These are phyloP conservation scores for Phrynocephalus forsythii DNA, from an alignment of 2,797 vertebrate genomes.

Conservation along the genomic window DNA sequence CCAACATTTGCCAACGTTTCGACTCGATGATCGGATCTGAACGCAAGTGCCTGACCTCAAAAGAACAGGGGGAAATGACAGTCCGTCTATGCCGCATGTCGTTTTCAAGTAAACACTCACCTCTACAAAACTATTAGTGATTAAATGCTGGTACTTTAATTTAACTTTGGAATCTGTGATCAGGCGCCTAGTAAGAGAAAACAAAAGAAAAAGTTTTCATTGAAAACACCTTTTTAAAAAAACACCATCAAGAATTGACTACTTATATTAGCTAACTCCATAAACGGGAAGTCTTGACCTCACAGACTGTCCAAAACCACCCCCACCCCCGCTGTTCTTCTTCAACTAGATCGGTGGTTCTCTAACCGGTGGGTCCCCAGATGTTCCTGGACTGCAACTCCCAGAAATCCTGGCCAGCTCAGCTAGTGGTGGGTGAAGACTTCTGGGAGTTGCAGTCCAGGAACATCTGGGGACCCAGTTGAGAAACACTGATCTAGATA, in stretches of 20 bases:
- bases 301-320: background rate
- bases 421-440: too few relatives aligned
- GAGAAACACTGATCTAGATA: too few relatives aligned
- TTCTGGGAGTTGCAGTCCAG: too few relatives aligned
- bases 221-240: constrained; percentile 1
- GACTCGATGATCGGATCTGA: too few relatives aligned
- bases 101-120: constrained; percentile 81
- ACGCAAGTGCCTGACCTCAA: background rate
- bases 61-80: background rate
- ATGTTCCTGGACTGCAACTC: too few relatives aligned
- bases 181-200: constrained; percentile 88
- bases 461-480: too few relatives aligned
- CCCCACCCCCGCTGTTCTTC: too few relatives aligned
- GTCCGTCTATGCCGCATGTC: constrained; percentile 6
- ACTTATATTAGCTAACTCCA: background rate
- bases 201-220: constrained; percentile 52
- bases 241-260: background rate
- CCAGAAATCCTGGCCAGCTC: too few relatives aligned
- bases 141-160: constrained; percentile 99
- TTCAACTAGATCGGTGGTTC: too few relatives aligned
- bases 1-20: background rate
- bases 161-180: constrained; percentile 99
- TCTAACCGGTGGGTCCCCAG: too few relatives aligned
- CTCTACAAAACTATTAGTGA: constrained; percentile 99
- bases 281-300: background rate